These are phyloP conservation scores for Colletes collaris DNA, from an alignment of 2,888 invertebrate genomes.

Conservation along the genomic window DNA sequence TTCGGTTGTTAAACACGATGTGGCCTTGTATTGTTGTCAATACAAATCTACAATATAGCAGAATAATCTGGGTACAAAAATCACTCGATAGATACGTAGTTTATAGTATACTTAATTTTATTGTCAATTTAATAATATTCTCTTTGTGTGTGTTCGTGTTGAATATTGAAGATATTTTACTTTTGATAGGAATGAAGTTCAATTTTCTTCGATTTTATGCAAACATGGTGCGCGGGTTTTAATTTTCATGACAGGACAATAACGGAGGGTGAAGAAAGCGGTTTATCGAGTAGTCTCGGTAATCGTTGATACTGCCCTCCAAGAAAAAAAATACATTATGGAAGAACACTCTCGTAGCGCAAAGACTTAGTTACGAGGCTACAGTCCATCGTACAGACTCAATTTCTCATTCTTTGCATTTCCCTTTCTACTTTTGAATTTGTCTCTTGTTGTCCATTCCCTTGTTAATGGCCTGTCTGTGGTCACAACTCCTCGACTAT, in stretches of 20 bases:
- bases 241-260: conserved; percentile 17
- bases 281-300: conserved; percentile 71
- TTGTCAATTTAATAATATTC: not conserved
- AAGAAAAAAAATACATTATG: conserved; percentile 71
- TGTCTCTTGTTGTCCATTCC: not conserved
- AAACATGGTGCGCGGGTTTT: conserved; percentile 42
- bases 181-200: conserved; percentile 21
- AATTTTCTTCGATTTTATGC: conserved; percentile 10
- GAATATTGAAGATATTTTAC: not conserved
- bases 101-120: not conserved
- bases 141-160: not conserved
- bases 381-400: conserved; percentile 78
- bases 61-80: not conserved
- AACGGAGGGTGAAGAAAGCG: conserved; percentile 80
- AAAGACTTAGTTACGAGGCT: conserved; percentile 78
- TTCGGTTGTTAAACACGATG: conserved; percentile 5
- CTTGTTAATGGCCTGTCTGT: conserved; percentile 27
- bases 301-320: conserved; percentile 81
- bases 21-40: conserved; percentile 12
- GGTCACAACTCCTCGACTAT: conserved; percentile 46
- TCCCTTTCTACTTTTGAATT: conserved; percentile 5
- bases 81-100: not conserved
- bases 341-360: conserved; percentile 81
- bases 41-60: not conserved
- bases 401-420: conserved; percentile 15